Evolutionary conservation across 2,888 invertebrate species (phyloP).

Genomic region (Ophonus ardosiacus): DNA sequence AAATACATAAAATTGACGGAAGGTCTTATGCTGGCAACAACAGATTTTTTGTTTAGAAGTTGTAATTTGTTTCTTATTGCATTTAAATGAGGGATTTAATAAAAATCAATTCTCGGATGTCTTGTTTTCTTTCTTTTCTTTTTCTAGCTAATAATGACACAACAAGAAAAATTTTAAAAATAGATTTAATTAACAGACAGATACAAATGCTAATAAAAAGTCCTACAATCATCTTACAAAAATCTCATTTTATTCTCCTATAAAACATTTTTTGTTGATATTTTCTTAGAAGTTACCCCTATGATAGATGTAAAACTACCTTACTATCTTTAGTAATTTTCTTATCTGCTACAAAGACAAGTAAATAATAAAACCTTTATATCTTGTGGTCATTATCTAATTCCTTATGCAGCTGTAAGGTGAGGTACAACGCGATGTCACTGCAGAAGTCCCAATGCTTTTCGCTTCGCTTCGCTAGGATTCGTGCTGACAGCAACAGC

Average conservation of each 20-base stretch:
- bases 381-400: conserved; percentile 29
- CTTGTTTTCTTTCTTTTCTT: background rate
- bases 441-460: conserved; percentile 41
- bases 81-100: background rate
- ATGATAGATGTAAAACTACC: background rate
- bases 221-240: background rate
- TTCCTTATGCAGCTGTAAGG: conserved; percentile 8
- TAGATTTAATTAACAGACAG: background rate
- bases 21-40: no score
- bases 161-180: background rate
- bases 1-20: no score
- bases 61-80: background rate
- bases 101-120: background rate
- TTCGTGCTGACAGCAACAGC: conserved; percentile 29
- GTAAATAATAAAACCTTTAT: conserved; percentile 39
- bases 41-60: background rate
- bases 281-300: background rate
- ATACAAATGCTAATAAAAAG: background rate
- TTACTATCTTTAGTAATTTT: conserved; percentile 4
- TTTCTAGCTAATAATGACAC: background rate
- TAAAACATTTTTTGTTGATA: background rate
- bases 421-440: conserved; percentile 9
- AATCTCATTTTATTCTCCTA: background rate
- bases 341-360: background rate
- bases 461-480: conserved; percentile 17